Evolutionary conservation across 2,888 invertebrate species (phyloP).

Genomic region (Dorcus parallelipipedus): DNA sequence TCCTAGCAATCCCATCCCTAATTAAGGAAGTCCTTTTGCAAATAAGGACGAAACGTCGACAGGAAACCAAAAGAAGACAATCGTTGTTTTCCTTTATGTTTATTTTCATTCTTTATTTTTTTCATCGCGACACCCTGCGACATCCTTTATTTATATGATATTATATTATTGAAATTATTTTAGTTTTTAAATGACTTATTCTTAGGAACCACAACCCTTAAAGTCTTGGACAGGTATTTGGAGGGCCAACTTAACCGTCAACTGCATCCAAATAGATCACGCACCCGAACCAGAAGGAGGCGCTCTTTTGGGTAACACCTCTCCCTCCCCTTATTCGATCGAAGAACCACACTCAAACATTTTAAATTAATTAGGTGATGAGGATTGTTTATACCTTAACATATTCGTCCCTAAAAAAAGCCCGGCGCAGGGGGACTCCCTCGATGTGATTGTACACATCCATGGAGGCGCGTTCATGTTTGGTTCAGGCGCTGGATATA

Average conservation of each 20-base stretch:
- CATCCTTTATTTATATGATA: too few relatives aligned
- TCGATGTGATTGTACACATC: conserved; percentile 60
- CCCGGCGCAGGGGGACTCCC: conserved; percentile 7
- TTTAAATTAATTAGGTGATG: conserved; percentile 49
- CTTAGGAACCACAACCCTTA: conserved; percentile 52
- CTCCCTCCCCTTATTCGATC: too few relatives aligned
- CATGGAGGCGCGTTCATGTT: conserved; percentile 65
- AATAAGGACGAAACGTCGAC: too few relatives aligned
- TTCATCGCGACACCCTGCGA: too few relatives aligned
- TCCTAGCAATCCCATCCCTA: too few relatives aligned
- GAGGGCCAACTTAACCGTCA: conserved; percentile 54
- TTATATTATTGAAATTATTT: too few relatives aligned
- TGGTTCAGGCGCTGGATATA: conserved; percentile 54
- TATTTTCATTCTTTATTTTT: too few relatives aligned
- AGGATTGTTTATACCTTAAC: conserved; percentile 62
- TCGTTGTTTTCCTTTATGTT: too few relatives aligned
- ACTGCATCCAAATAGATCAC: conserved; percentile 16
- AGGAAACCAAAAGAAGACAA: too few relatives aligned
- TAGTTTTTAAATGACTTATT: not conserved
- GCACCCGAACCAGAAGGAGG: conserved; percentile 13
- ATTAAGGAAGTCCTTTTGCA: too few relatives aligned
- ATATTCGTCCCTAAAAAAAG: conserved; percentile 53
- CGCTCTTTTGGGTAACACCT: not conserved
- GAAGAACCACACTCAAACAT: not conserved
- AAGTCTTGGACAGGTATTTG: conserved; percentile 60